Evolutionary conservation across 1,140 invertebrate species (phyloP).

Genomic region (Drosophila sp.): DNA sequence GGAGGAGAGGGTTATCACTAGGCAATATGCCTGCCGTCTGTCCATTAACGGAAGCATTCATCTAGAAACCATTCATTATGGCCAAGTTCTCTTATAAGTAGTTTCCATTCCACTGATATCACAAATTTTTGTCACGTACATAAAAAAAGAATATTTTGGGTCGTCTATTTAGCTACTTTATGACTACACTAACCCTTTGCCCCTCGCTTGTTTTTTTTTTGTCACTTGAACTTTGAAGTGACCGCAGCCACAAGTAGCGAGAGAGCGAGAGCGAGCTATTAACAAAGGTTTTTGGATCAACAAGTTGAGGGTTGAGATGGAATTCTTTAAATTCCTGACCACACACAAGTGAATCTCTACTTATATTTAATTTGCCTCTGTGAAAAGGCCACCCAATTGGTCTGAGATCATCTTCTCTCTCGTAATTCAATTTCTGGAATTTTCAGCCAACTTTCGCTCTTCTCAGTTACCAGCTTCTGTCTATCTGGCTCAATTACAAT

Average conservation of each 20-base stretch:
- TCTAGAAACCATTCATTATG: slow-evolving; percentile 48
- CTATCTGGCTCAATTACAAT: slow-evolving; percentile 31
- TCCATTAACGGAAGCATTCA: slow-evolving; percentile 50
- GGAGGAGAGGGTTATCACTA: slow-evolving; percentile 38
- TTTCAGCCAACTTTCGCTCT: background rate
- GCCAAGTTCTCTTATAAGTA: background rate
- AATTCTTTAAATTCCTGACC: background rate
- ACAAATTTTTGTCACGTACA: slow-evolving; percentile 68
- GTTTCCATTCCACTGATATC: slow-evolving; percentile 25
- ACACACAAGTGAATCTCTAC: background rate
- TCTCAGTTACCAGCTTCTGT: slow-evolving; percentile 39
- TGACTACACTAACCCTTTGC: slow-evolving; percentile 47
- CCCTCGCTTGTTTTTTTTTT: slow-evolving; percentile 36
- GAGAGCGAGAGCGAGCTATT: slow-evolving; percentile 27
- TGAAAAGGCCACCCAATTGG: background rate
- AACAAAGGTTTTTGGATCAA: slow-evolving; percentile 30
- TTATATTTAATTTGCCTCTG: background rate
- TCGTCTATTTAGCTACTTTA: slow-evolving; percentile 58
- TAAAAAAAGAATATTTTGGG: slow-evolving; percentile 33
- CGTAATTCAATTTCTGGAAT: slow-evolving; percentile 18
- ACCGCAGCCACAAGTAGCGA: slow-evolving; percentile 25
- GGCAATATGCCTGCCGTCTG: slow-evolving; percentile 21
- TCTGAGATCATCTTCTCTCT: background rate
- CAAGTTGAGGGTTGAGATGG: slow-evolving; percentile 42
- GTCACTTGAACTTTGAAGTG: slow-evolving; percentile 57